Conservation (phyloP, 2,113 vertebrate genomes). For the Ia io region DNA sequence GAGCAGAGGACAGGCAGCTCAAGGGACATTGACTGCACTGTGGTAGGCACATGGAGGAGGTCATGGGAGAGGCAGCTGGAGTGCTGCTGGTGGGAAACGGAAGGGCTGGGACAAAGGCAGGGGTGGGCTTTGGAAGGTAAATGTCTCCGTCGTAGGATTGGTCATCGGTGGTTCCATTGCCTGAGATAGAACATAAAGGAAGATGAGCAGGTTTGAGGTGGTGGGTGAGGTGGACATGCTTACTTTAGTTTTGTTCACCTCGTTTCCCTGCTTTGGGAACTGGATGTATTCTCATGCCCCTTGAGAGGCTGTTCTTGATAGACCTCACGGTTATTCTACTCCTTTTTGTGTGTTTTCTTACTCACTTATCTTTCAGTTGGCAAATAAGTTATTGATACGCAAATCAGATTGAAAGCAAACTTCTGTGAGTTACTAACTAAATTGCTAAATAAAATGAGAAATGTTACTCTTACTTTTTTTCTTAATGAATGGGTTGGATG, state of each 20-base stretch:
- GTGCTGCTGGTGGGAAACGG: background rate
- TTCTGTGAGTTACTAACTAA: slow-evolving; percentile 8
- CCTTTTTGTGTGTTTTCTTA: slow-evolving; percentile 7
- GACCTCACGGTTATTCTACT: background rate
- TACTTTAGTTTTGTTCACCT: background rate
- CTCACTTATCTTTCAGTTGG: background rate
- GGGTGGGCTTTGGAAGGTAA: background rate
- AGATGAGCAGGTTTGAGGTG: background rate
- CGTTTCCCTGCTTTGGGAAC: background rate
- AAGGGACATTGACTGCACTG: background rate
- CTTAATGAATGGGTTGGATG: background rate
- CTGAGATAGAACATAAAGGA: background rate
- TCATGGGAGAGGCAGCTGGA: rapidly evolving
- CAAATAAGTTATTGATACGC: slow-evolving; percentile 9
- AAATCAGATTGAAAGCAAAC: slow-evolving; percentile 43
- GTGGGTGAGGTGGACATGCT: background rate
- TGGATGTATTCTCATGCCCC: background rate
- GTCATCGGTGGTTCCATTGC: background rate
- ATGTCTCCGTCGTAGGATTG: background rate
- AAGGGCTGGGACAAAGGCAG: background rate
- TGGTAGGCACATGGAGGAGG: background rate
- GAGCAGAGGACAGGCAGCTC: background rate
- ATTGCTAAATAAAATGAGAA: slow-evolving; percentile 47
- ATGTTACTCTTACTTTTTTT: slow-evolving; percentile 43
- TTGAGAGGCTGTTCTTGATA: background rate